Evolutionary conservation across 2,113 vertebrate genomes (phyloP).

Genomic region (Ifrita kowaldi): DNA sequence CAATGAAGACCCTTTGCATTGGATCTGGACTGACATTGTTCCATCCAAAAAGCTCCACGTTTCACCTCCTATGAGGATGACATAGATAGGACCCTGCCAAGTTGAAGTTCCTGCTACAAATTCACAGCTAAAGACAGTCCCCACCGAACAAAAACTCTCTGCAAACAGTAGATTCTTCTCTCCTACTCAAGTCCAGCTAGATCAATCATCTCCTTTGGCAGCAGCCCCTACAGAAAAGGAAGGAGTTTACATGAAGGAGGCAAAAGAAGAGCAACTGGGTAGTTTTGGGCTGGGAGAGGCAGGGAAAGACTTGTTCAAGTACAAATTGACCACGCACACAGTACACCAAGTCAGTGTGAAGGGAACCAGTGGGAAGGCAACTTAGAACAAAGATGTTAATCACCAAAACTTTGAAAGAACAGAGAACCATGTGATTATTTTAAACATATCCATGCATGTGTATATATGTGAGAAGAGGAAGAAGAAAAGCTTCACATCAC

Average conservation of each 20-base stretch:
- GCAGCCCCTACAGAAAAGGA: neutral
- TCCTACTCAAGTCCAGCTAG: neutral
- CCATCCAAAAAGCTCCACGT: neutral
- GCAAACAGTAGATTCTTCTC: neutral
- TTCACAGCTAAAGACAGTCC: neutral
- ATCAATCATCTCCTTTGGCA: neutral
- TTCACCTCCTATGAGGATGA: neutral
- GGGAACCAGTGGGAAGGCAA: neutral
- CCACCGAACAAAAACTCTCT: neutral
- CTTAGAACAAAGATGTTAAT: neutral
- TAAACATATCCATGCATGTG: neutral
- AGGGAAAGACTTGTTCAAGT: neutral
- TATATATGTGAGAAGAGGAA: neutral
- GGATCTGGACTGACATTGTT: neutral
- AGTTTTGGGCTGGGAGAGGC: neutral
- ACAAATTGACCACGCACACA: neutral
- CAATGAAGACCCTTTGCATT: neutral
- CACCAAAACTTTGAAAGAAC: neutral
- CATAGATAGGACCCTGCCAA: neutral
- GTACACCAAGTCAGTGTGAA: neutral
- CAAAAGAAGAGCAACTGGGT: neutral
- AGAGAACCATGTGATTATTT: neutral
- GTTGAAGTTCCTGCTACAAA: neutral
- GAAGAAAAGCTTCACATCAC: neutral
- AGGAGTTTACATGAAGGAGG: neutral